Conservation (phyloP, 2,888 invertebrate species). For the Tribolium freemani region DNA sequence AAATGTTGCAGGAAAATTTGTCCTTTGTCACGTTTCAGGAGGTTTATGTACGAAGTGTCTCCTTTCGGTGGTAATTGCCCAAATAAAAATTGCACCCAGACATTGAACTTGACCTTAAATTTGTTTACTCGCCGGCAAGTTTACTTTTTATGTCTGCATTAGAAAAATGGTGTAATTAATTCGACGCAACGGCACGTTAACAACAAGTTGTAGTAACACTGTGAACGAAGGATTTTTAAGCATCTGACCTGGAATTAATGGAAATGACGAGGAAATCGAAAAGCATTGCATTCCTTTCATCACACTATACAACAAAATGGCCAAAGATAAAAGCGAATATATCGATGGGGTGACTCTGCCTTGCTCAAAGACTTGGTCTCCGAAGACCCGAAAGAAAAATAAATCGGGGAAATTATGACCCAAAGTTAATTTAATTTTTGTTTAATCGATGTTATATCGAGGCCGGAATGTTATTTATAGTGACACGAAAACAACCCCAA, state of each 20-base stretch:
- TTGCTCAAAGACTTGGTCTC: neutral
- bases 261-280: neutral
- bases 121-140: neutral
- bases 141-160: neutral
- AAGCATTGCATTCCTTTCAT: conserved; percentile 9
- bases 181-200: conserved; percentile 10
- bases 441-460: neutral
- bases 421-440: neutral
- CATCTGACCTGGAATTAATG: conserved; percentile 15
- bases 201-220: neutral
- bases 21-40: neutral
- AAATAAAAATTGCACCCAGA: neutral
- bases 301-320: conserved; percentile 18
- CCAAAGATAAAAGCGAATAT: conserved; percentile 16
- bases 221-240: neutral
- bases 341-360: neutral
- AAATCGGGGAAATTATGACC: neutral
- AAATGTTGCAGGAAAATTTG: neutral
- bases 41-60: neutral
- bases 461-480: neutral
- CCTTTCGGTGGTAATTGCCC: neutral
- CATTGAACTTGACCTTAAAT: neutral
- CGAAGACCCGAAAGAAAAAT: neutral
- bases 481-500: neutral
- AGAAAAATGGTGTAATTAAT: neutral